phyloP scores from a whole-genome alignment of 1,140 invertebrate genomes.

The Leptopilina boulardi region DNA sequence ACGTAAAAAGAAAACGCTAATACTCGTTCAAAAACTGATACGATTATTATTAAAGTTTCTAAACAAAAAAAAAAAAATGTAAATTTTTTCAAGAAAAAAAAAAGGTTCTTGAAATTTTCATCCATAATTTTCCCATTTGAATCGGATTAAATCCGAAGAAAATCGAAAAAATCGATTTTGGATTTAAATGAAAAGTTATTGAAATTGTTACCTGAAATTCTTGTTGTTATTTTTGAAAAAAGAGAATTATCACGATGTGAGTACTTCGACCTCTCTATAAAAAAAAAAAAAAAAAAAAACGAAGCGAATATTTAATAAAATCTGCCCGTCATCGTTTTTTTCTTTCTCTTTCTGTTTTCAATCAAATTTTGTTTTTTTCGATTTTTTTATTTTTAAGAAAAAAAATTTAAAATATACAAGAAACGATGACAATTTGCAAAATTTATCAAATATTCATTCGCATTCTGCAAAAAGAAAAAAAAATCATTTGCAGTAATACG shows the following conservation, averaged over 20 bases:
- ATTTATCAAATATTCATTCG: not conserved
- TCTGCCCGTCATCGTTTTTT: not conserved
- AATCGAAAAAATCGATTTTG: not conserved
- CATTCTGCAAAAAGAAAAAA: not conserved
- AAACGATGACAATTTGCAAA: not conserved
- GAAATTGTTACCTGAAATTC: conserved; percentile 63
- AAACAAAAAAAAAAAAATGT: too few relatives aligned
- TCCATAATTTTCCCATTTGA: not conserved
- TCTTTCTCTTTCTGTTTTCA: not conserved
- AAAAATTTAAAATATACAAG: not conserved
- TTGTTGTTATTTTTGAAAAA: conserved; percentile 49
- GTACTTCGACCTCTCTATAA: conserved; percentile 22
- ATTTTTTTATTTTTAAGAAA: not conserved
- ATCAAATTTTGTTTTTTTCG: too few relatives aligned
- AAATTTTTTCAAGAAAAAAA: too few relatives aligned
- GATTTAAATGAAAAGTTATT: conserved; percentile 54
- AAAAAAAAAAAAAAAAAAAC: conserved; percentile 18
- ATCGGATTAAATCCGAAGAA: conserved; percentile 1
- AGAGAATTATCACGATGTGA: conserved; percentile 9
- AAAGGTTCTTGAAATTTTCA: too few relatives aligned
- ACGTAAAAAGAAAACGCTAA: conserved; percentile 31
- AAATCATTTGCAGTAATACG: conserved; percentile 30
- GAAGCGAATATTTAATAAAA: conserved; percentile 6
- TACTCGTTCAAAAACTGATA: too few relatives aligned
- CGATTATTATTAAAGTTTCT: too few relatives aligned